These are phyloP conservation scores for Oryzias dopingdopingensis DNA, from an alignment of 2,797 vertebrate genomes.

Conservation along the genomic window DNA sequence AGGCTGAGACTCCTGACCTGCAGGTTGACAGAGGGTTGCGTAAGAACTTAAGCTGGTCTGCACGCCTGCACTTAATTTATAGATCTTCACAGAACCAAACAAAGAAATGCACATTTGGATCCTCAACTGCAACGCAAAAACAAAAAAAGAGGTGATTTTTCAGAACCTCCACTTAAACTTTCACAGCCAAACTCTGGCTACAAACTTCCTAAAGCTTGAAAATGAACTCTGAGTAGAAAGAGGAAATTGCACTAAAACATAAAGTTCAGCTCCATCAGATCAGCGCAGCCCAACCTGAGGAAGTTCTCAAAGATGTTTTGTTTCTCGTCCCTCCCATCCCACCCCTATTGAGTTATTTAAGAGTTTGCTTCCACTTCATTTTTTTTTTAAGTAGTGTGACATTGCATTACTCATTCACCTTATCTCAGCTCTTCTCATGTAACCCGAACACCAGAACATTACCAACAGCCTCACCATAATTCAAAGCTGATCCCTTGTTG, in stretches of 20 bases:
- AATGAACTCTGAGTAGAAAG: too few relatives aligned
- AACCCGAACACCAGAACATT: constrained; percentile 39
- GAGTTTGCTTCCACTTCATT: constrained; percentile 20
- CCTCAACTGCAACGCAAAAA: constrained; percentile 25
- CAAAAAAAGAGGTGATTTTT: too few relatives aligned
- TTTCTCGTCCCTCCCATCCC: not conserved
- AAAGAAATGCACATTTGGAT: constrained; percentile 55
- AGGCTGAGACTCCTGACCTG: constrained; percentile 37
- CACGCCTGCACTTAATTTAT: constrained; percentile 17
- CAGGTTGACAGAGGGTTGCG: constrained; percentile 16
- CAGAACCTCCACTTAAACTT: too few relatives aligned
- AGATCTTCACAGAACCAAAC: constrained; percentile 39
- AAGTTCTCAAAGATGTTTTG: constrained; percentile 5
- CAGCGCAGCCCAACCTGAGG: not conserved
- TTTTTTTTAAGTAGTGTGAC: constrained; percentile 47
- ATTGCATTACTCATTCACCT: constrained; percentile 55
- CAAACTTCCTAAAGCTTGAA: too few relatives aligned
- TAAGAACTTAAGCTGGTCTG: constrained; percentile 4
- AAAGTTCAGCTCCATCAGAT: too few relatives aligned
- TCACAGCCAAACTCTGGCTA: too few relatives aligned
- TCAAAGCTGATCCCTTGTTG: constrained; percentile 6
- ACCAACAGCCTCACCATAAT: constrained; percentile 20
- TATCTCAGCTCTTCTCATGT: constrained; percentile 58
- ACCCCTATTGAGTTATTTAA: not conserved
- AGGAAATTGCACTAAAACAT: too few relatives aligned